Percentiles rank a stretch among this genome's conserved stretches.
phyloP scores from a whole-genome alignment of 2,113 vertebrate genomes.

The Gopherus evgoodei region DNA sequence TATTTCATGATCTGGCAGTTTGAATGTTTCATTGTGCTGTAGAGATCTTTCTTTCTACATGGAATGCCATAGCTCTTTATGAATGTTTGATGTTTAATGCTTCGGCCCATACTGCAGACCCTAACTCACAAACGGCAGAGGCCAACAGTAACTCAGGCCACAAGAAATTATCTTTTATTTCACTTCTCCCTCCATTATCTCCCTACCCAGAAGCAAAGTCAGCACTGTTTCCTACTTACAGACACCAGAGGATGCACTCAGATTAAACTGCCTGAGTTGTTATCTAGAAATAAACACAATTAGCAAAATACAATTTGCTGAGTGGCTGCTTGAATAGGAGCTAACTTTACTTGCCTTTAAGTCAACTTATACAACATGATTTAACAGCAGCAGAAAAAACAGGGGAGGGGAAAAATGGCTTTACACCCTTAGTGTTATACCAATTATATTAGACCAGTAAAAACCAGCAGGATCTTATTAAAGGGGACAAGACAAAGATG shows the following conservation, averaged over 20 bases:
- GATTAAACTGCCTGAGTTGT: background rate
- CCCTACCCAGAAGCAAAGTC: background rate
- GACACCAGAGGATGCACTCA: background rate
- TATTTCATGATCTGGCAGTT: background rate
- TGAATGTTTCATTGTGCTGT: background rate
- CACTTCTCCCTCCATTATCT: background rate
- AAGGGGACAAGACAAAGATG: too few relatives aligned
- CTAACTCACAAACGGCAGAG: background rate
- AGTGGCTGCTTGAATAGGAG: background rate
- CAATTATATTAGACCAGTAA: too few relatives aligned
- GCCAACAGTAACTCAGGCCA: background rate
- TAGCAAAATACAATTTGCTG: constrained; percentile 12
- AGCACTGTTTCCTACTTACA: background rate
- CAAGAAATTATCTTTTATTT: background rate
- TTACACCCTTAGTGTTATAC: background rate
- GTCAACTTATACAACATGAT: background rate
- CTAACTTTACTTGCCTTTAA: background rate
- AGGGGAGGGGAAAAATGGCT: background rate
- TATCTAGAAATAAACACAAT: background rate
- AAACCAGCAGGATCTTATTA: too few relatives aligned
- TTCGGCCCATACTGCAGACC: background rate
- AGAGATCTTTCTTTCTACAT: background rate
- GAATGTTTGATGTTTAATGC: background rate
- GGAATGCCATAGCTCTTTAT: background rate
- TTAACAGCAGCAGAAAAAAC: background rate